Percentiles rank a stretch among this genome's conserved stretches.
Conservation (phyloP, 2,888 invertebrate genomes). For the Ypsolopha sequella region DNA sequence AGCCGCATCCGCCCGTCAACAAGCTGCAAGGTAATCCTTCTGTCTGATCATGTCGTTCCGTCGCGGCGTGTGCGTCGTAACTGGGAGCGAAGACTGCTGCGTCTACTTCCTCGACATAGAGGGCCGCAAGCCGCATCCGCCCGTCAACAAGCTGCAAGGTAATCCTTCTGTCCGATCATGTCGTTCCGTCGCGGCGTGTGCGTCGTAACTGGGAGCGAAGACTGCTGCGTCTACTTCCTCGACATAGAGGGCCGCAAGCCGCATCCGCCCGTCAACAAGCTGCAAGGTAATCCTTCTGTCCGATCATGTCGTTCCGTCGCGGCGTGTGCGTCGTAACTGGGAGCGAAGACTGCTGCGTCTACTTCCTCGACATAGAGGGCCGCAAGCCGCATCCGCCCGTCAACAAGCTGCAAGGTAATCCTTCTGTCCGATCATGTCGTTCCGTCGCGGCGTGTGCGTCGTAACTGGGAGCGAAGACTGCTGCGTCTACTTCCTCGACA, state of each 20-base stretch:
- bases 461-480: constrained; percentile 86
- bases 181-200: constrained; percentile 86
- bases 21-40: constrained; percentile 80
- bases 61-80: constrained; percentile 84
- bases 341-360: constrained; percentile 83
- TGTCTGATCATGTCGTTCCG: constrained; percentile 89
- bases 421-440: constrained; percentile 90
- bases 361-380: constrained; percentile 81
- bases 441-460: constrained; percentile 84
- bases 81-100: constrained; percentile 83
- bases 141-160: constrained; percentile 72
- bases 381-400: constrained; percentile 65
- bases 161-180: constrained; percentile 89
- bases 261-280: constrained; percentile 70
- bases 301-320: constrained; percentile 85
- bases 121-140: constrained; percentile 71
- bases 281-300: constrained; percentile 85
- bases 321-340: constrained; percentile 86
- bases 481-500: constrained; percentile 82
- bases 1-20: constrained; percentile 71
- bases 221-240: constrained; percentile 82
- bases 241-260: constrained; percentile 76
- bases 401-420: constrained; percentile 73
- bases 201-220: constrained; percentile 84
- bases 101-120: constrained; percentile 85